Conservation (phyloP, 2,888 invertebrate genomes). For the Nomada ruficornis region DNA sequence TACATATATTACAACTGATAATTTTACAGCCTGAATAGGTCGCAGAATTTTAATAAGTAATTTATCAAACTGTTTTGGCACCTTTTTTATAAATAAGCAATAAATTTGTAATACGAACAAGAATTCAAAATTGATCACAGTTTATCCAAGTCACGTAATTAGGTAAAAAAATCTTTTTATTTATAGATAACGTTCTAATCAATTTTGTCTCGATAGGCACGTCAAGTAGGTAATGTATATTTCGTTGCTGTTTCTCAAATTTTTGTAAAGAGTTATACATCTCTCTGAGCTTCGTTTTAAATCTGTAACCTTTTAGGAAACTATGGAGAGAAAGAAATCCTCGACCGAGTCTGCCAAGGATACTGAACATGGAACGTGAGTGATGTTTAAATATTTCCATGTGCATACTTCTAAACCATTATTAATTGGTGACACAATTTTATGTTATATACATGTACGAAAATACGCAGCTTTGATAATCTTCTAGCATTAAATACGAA, state of each 20-base stretch:
- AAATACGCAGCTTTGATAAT: background rate
- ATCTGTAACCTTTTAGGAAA: slow-evolving; percentile 52
- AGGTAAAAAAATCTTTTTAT: no score
- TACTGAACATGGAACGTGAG: slow-evolving; percentile 70
- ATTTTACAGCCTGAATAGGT: no score
- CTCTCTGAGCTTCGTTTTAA: slow-evolving; percentile 12
- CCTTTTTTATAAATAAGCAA: no score
- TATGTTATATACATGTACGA: background rate
- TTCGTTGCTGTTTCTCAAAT: background rate
- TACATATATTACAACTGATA: no score
- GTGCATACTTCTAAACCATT: background rate
- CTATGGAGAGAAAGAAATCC: slow-evolving; percentile 70
- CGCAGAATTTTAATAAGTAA: no score
- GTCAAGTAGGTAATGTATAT: background rate
- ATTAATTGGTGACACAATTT: background rate
- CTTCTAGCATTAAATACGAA: slow-evolving; percentile 65
- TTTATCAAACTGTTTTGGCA: no score
- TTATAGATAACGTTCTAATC: background rate
- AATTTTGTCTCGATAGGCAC: background rate
- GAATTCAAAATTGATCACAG: no score
- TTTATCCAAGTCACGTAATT: no score
- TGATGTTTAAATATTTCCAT: background rate
- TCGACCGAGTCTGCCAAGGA: slow-evolving; percentile 58
- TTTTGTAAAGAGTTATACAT: background rate
- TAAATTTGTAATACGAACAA: no score